Evolutionary conservation across 2,113 vertebrate genomes (phyloP), one percentile per base, ranked within the genome.

Genomic region (Emydocephalus ijimae): DNA sequence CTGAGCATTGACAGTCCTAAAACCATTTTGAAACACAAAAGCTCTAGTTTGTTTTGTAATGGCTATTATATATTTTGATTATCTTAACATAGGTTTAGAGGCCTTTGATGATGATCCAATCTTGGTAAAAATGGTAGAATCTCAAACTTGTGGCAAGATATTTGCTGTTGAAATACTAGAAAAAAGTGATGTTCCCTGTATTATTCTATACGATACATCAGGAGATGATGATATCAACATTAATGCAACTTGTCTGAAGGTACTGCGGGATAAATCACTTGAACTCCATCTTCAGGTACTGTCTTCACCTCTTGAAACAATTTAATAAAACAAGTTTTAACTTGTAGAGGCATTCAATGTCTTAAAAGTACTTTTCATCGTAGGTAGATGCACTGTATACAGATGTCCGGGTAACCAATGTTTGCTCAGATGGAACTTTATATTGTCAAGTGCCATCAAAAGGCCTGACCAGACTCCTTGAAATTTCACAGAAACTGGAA

Each of bases 161-260:
- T 97, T 99, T 87, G 97, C 98, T 69, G 98, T 98, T 95, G 99
- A 99, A 97, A 98, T 98, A 81, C 92, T 99, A 55, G 98, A 98
- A 91, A 98, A 97, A 86, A 96, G 96, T 39, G 98, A 98, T 34
- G 87, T 93, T 56, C 98, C 98, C 24, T 94, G 98, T 87, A 97
- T 98, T 86, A 97, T 99, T 93, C 97, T 99, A 14, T 99, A 99
- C 12, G 98, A 99, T 92, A 99, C 99, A 7, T 99, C 99, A 0
- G 98, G 98, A 93, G 98, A 99, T 57, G 98, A 98, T 0, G 99
- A 99, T 81, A 85, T 99, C 94, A 99, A 99, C 94, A 98, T 99
- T 69, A 99, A 99, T 92, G 96, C 98, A 29, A 90, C 94, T 55
- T 99, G 99, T 95, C 94, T 99, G 94, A 98, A 98, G 94, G 97